A percentile compares a stretch with the other conserved stretches of the same genome.
Evolutionary conservation across 1,140 invertebrate species (phyloP).

Genomic region (Oncopeltus fasciatus): DNA sequence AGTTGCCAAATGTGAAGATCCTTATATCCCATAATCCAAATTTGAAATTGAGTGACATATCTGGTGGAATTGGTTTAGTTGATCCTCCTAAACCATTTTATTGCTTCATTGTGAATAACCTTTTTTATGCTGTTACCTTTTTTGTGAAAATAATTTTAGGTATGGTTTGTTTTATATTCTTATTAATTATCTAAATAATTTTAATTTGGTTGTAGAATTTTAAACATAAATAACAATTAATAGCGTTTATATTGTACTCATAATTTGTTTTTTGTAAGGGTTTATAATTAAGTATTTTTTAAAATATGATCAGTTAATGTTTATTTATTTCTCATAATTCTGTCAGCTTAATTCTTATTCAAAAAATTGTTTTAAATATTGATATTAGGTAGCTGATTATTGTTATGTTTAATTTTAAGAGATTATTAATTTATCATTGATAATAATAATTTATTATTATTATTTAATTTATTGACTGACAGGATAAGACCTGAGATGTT

Average conservation of each 20-base stretch:
- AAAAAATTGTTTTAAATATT: too few species aligned
- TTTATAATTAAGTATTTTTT: background rate
- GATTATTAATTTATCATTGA: too few species aligned
- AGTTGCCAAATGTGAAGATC: slow-evolving; percentile 21
- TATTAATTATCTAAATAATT: background rate
- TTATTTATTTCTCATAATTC: background rate
- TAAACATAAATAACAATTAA: background rate
- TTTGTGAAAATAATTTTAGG: background rate
- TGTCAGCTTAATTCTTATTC: too few species aligned
- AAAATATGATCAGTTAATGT: background rate
- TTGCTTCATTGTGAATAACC: background rate
- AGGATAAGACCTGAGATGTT: too few species aligned
- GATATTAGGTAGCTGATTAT: too few species aligned
- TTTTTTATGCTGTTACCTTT: background rate
- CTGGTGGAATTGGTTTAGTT: slow-evolving; percentile 15
- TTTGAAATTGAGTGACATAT: slow-evolving; percentile 19
- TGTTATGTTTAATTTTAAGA: too few species aligned
- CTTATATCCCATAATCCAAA: slow-evolving; percentile 22
- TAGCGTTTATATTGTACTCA: background rate
- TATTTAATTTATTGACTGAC: too few species aligned
- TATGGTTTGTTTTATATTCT: background rate
- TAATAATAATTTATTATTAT: too few species aligned
- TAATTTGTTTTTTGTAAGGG: background rate
- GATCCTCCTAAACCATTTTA: background rate
- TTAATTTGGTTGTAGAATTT: background rate